Percentiles rank a stretch among this genome's conserved stretches.
Conservation (phyloP, 2,113 vertebrate genomes). For the Stegostoma tigrinum region DNA sequence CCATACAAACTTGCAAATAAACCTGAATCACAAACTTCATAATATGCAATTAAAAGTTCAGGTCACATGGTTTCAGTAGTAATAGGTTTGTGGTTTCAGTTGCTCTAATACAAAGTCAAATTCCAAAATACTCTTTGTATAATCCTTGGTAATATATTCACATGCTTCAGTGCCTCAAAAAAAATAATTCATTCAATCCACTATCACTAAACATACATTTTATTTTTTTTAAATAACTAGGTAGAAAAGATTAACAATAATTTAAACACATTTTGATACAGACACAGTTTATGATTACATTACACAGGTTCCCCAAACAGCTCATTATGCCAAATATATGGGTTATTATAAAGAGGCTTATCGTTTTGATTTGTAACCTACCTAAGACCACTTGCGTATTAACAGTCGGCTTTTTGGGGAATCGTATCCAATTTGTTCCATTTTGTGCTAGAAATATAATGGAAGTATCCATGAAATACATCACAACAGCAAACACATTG, state of each 20-base stretch:
- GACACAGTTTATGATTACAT: background rate
- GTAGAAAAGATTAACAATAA: background rate
- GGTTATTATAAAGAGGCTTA: background rate
- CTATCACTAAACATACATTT: background rate
- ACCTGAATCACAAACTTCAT: background rate
- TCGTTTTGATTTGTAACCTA: slow-evolving; percentile 1
- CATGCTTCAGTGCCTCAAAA: background rate
- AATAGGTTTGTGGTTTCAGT: background rate
- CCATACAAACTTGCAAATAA: background rate
- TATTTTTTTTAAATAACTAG: background rate
- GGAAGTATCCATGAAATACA: background rate
- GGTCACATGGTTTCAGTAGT: background rate
- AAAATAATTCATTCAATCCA: background rate
- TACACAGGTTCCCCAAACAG: background rate
- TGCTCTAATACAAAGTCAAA: background rate
- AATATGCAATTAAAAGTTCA: background rate
- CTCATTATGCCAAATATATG: background rate
- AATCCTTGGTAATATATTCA: background rate
- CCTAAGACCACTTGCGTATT: background rate
- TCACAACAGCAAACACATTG: background rate
- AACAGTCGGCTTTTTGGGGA: background rate
- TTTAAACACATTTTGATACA: background rate
- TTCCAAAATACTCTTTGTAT: background rate
- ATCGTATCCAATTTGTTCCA: background rate
- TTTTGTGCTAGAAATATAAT: slow-evolving; percentile 16